Conservation (phyloP, 1,140 invertebrate species). For the Pseudomyrmex dendroicus region DNA sequence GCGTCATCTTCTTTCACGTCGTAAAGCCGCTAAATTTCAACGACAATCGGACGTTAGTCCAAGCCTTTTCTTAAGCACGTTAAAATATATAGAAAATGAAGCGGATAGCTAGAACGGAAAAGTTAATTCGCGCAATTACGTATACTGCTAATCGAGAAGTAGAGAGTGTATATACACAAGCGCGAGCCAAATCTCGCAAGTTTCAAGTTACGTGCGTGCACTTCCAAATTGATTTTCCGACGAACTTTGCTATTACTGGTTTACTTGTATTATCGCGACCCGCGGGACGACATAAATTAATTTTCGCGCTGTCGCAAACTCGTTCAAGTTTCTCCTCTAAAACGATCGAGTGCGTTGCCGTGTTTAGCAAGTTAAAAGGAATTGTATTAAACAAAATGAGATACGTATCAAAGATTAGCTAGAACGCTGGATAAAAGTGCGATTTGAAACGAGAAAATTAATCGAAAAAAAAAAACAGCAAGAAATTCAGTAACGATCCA, state of each 20-base stretch:
- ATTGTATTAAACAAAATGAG: conserved; percentile 6
- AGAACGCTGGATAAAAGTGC: neutral
- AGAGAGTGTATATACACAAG: neutral
- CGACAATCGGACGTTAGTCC: neutral
- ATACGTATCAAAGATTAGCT: neutral
- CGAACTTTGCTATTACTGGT: conserved; percentile 64
- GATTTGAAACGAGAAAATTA: conserved; percentile 8
- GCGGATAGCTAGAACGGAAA: conserved; percentile 9
- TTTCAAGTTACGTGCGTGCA: conserved; percentile 28
- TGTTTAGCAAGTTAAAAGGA: neutral
- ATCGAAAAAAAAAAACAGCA: neutral
- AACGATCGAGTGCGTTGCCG: neutral
- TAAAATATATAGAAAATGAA: neutral
- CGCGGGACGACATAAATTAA: conserved; percentile 69
- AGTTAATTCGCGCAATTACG: conserved; percentile 29
- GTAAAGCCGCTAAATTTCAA: conserved; percentile 26
- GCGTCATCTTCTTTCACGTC: conserved; percentile 1
- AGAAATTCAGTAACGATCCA: neutral
- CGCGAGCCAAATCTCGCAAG: conserved; percentile 14
- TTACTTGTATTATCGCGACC: conserved; percentile 46
- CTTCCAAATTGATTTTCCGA: conserved; percentile 49
- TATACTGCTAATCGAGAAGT: conserved; percentile 40
- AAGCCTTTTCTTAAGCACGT: conserved; percentile 1
- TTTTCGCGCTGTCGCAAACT: conserved; percentile 48
- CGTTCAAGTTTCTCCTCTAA: conserved; percentile 46